phyloP scores from a whole-genome alignment of 2,113 vertebrate genomes.

The Etheostoma cragini region DNA sequence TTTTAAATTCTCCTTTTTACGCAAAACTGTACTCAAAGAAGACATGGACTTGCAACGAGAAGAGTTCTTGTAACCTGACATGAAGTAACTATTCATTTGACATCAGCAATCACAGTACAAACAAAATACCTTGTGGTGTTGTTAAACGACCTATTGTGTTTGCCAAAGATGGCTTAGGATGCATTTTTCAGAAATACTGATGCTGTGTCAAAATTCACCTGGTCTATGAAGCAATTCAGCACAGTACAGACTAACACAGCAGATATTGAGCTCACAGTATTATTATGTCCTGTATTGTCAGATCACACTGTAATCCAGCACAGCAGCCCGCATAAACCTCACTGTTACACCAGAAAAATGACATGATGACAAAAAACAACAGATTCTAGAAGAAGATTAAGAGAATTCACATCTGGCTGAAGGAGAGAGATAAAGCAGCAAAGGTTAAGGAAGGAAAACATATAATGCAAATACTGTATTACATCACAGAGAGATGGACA shows the following conservation, averaged over 20 bases:
- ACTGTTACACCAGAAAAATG: slow-evolving; percentile 36
- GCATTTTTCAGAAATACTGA: neutral
- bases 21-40: too few relatives aligned
- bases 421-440: slow-evolving; percentile 2
- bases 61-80: too few relatives aligned
- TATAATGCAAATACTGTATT: neutral
- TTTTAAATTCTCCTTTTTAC: too few relatives aligned
- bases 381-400: slow-evolving; percentile 49
- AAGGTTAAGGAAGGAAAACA: neutral
- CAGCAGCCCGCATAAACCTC: neutral
- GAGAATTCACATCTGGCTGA: slow-evolving; percentile 46
- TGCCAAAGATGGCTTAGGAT: neutral
- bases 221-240: slow-evolving; percentile 7
- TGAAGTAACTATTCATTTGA: too few relatives aligned
- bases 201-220: neutral
- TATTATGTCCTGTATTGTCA: slow-evolving; percentile 24
- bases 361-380: slow-evolving; percentile 37
- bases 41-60: too few relatives aligned
- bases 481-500: neutral
- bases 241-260: slow-evolving; percentile 22
- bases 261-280: slow-evolving; percentile 18
- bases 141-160: neutral
- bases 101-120: too few relatives aligned
- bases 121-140: neutral
- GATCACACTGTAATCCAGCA: slow-evolving; percentile 51